Base-by-base conservation (phyloP, 2,113 vertebrate species). In the Platichthys flesus region DNA sequence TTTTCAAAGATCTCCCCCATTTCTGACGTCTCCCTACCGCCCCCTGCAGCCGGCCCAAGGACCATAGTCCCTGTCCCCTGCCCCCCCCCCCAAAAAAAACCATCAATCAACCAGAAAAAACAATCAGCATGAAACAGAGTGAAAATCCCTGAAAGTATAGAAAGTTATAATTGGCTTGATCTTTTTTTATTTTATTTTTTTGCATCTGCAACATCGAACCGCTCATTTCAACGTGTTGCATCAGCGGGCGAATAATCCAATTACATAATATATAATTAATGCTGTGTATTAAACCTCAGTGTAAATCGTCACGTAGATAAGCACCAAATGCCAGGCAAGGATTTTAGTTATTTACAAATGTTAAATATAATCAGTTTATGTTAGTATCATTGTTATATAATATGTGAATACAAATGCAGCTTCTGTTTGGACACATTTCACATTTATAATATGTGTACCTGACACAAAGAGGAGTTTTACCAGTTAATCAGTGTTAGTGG, bases 181-280 rank as follows among this genome's bases (percentile, higher is more conserved):
- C 5, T 4, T 8, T 35, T 7, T 42, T 42, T 3, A 3, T 35
- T 7, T 42, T 23, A 23, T 23, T 1, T 42, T 62, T 42, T 37
- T 21, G 5, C 12, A 67, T 9, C 13, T 28, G 40, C 5, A 40
- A 60, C 21, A 74, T 64, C 52, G n/a, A 35, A 63, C 47, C 56
- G 21, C 28, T 31, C 3, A 2, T 71, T 31, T 37, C 15, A 59
- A 15, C 23, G 49, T 0, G 26, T 54, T 74, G 66, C 28, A 51
- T 26, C 35, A 54, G 42, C 9, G 31, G 23, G 4, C 15, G 59
- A 42, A 54, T 20, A 42, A 4, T 31, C 23, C 3, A 21, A 13
- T 56, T 67, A 28, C 40, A 47, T n/a, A 40, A 52, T 66, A 9
- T 21, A 60, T 52, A 55, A 31, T 67, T 26, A 74, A 40, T 1